These are phyloP conservation scores for Acrossocheilus fasciatus DNA, from an alignment of 2,797 vertebrate species.

Conservation along the genomic window DNA sequence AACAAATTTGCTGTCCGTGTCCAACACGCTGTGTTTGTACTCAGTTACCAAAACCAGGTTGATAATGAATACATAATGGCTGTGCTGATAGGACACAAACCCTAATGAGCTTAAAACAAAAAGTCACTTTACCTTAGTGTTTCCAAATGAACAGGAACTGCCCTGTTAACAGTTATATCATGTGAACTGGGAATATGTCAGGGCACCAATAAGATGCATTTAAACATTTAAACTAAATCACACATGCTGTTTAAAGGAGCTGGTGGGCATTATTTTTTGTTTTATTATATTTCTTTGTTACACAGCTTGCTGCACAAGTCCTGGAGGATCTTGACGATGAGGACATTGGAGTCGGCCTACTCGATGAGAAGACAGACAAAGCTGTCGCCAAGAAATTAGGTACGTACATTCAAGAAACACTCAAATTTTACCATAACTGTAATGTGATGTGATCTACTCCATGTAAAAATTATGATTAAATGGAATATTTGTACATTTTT, in stretches of 20 bases:
- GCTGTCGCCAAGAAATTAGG: conserved; percentile 89
- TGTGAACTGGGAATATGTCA: background rate
- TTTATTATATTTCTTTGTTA: conserved; percentile 49
- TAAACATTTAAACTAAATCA: background rate
- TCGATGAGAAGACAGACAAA: conserved; percentile 87
- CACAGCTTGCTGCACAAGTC: conserved; percentile 91
- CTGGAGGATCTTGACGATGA: conserved; percentile 90
- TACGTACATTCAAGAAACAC: conserved; percentile 58
- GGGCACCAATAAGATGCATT: background rate
- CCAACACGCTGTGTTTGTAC: background rate
- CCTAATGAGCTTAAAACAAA: background rate
- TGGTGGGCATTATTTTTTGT: background rate
- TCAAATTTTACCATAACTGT: background rate
- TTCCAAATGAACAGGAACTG: background rate
- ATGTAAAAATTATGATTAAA: background rate
- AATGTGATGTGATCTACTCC: background rate
- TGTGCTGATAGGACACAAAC: background rate
- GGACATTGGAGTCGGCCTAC: conserved; percentile 86
- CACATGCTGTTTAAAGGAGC: background rate
- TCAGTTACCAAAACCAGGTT: background rate
- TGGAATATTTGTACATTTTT: background rate
- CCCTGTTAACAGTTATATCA: background rate
- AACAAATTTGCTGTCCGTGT: conserved; percentile 17
- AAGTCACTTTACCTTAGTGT: background rate
- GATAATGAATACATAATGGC: background rate